phyloP scores from a whole-genome alignment of 2,113 vertebrate species.

The Neomonachus schauinslandi region DNA sequence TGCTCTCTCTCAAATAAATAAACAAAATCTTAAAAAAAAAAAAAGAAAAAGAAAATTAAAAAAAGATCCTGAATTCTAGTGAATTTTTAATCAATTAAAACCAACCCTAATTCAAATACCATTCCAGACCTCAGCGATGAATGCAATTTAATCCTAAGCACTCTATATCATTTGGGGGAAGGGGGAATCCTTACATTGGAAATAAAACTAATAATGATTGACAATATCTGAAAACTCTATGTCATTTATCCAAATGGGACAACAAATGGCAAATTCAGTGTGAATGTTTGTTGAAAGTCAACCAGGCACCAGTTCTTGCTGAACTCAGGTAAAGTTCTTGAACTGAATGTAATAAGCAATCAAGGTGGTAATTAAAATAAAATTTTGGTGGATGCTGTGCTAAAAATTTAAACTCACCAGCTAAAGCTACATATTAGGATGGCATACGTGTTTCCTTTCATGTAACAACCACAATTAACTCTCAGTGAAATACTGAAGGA shows the following conservation, averaged over 20 bases:
- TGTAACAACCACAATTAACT: background rate
- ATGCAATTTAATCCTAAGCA: background rate
- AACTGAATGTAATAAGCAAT: conserved; percentile 48
- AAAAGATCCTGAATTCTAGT: background rate
- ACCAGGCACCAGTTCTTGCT: conserved; percentile 58
- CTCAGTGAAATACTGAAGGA: background rate
- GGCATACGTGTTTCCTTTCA: background rate
- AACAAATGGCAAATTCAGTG: conserved; percentile 76
- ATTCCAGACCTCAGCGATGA: background rate
- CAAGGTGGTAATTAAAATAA: conserved; percentile 56
- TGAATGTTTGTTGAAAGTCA: conserved; percentile 74
- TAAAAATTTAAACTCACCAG: background rate
- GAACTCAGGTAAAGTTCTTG: conserved; percentile 54
- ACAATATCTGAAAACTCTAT: conserved; percentile 65
- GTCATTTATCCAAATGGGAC: conserved; percentile 72
- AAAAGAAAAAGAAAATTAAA: too few species aligned
- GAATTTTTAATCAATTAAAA: background rate
- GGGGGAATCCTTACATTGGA: background rate
- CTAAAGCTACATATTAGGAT: background rate
- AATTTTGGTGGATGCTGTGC: conserved; percentile 58
- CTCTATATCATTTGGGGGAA: conserved; percentile 7
- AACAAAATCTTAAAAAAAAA: too few species aligned
- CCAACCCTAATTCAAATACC: background rate
- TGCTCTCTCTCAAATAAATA: too few species aligned
- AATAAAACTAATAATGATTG: conserved; percentile 69